Evolutionary conservation across 2,113 vertebrate species (phyloP).

Genomic region (Parus major): DNA sequence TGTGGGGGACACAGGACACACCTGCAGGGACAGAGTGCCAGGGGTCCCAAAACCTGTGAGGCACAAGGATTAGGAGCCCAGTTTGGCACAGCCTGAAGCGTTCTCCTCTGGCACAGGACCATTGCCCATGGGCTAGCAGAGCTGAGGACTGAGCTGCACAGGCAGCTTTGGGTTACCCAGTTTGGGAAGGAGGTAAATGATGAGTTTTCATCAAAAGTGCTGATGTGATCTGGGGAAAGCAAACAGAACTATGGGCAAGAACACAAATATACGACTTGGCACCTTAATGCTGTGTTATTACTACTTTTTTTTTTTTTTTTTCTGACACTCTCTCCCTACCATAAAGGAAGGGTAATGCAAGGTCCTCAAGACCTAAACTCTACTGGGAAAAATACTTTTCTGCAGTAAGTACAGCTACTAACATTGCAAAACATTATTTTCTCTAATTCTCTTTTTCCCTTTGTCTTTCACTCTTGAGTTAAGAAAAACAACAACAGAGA

Average conservation of each 20-base stretch:
- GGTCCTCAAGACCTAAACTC: not conserved
- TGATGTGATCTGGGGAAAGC: not conserved
- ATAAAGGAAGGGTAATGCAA: not conserved
- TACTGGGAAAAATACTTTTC: not conserved
- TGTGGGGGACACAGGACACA: not conserved
- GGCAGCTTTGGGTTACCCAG: not conserved
- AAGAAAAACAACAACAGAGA: not conserved
- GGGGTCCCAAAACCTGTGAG: not conserved
- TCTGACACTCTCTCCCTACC: not conserved
- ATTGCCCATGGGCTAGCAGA: fast-evolving
- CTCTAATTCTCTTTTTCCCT: not conserved
- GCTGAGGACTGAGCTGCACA: not conserved
- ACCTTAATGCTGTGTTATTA: not conserved
- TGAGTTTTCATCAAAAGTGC: not conserved
- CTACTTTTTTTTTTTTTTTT: not conserved
- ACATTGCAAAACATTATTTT: not conserved
- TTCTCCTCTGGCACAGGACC: too few relatives aligned
- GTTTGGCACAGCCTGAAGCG: not conserved
- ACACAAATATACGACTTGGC: not conserved
- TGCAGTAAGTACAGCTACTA: not conserved
- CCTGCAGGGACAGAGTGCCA: not conserved
- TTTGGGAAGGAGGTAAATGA: not conserved
- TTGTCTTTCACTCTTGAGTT: not conserved
- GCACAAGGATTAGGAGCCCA: not conserved
- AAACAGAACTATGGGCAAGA: not conserved